A percentile compares a stretch with the other conserved stretches of the same genome.
Conservation (phyloP, 2,888 invertebrate species). For the Yponomeuta cagnagella region DNA sequence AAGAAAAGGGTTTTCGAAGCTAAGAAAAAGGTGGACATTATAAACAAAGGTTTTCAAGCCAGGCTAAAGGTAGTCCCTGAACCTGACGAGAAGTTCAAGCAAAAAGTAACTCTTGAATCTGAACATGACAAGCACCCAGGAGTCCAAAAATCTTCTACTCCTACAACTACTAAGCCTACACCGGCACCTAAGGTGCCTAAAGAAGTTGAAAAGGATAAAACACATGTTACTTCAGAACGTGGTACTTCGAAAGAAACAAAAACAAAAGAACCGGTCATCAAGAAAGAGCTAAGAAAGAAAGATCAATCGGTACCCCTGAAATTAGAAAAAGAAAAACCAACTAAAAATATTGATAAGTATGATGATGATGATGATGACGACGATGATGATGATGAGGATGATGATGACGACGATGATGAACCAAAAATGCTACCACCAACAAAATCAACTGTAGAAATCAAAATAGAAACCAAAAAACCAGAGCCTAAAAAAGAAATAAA, state of each 20-base stretch:
- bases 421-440: conserved; percentile 19
- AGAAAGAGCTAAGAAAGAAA: not conserved
- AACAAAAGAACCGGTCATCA: conserved; percentile 9
- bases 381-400: conserved; percentile 21
- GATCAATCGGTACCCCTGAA: conserved; percentile 18
- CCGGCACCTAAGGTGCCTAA: not conserved
- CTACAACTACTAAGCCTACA: not conserved
- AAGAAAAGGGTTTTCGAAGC: conserved; percentile 24
- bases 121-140: not conserved
- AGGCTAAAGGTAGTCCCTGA: not conserved
- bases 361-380: conserved; percentile 17
- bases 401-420: conserved; percentile 24
- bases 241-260: not conserved
- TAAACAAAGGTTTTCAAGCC: conserved; percentile 16
- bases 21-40: conserved; percentile 25
- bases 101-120: not conserved
- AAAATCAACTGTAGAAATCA: not conserved
- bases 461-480: conserved; percentile 12
- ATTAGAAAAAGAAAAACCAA: conserved; percentile 18
- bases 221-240: not conserved
- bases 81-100: not conserved
- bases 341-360: conserved; percentile 27
- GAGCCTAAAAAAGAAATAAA: not conserved
- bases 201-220: conserved; percentile 19
- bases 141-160: not conserved